Evolutionary conservation across 2,113 vertebrate genomes (phyloP), one percentile per base, ranked within the genome.

Genomic region (Alectura lathami): DNA sequence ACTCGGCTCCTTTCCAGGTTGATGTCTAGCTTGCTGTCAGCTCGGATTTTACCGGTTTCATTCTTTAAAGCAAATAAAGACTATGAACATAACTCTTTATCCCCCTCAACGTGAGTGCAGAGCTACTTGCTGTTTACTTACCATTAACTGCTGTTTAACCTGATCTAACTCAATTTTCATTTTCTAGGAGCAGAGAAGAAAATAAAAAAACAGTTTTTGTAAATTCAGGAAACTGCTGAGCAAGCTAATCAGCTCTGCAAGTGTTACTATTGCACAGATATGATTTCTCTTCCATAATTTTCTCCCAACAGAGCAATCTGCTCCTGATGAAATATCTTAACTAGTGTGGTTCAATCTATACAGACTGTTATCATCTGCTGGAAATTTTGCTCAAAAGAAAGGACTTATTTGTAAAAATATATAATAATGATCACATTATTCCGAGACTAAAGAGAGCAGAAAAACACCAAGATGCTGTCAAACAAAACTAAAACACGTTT

Each of bases 131-230:
- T 67, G 23, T 80, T 95, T 78, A 98, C 98, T 98, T 96, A 99
- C 99, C 92, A 98, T 96, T 45, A 99, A 93, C 60, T 98, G 98
- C 89, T 98, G 94, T 94, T 98, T 98, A 32, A 99, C 97, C 94
- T 99, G 99, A 93, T 99, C 98, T 92, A 99, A 96, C 93, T 99
- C 99, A 91, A 97, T 98, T 98, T 99, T 99, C 99, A 99, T 99
- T 98, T 99, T 99, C 99, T 99, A 97, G 36, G 81, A 34, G 80
- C 38, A 95, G 80, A 83, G n/a, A 6, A 93, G 59, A 51, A 78
- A n/a, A n/a, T n/a, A n/a, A 94, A 83, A 72, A 51, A 78, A 40
- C 48, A 60, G 4, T 26, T 88, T 48, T 93, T 48, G 88, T 5
- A 75, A 67, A 77, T 63, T 64, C 40, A 64, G 51, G 18, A 91